These are phyloP conservation scores for Botia almorhae DNA, from an alignment of 2,797 vertebrate species.

Conservation along the genomic window DNA sequence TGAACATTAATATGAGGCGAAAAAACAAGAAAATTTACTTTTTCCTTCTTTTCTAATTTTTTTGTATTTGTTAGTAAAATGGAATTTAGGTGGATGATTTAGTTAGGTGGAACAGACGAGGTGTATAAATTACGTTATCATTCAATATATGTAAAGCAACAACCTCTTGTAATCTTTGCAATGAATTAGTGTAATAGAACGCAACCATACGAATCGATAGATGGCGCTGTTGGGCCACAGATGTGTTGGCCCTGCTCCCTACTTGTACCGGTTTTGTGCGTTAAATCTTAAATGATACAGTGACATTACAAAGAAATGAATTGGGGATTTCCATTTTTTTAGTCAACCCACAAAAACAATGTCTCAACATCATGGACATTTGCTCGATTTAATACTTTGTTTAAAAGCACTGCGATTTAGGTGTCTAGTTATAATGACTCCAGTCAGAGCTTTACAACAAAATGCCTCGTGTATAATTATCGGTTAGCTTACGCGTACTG, in stretches of 20 bases:
- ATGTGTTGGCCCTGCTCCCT: conserved; percentile 57
- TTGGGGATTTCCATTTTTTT: background rate
- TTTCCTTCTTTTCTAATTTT: background rate
- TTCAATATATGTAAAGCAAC: background rate
- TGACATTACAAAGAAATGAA: background rate
- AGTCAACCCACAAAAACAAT: background rate
- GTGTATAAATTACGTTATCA: background rate
- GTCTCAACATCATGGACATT: background rate
- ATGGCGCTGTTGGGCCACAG: conserved; percentile 74
- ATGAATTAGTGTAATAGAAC: background rate
- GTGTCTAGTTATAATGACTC: background rate
- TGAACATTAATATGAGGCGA: background rate
- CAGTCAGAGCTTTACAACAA: background rate
- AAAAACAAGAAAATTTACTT: background rate
- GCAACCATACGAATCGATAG: conserved; percentile 61
- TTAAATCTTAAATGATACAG: background rate
- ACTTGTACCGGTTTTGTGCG: background rate
- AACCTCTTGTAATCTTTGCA: background rate
- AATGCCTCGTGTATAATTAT: background rate
- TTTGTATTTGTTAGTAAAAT: background rate
- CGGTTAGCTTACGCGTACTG: background rate
- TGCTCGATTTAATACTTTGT: background rate
- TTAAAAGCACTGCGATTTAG: background rate
- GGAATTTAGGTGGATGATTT: background rate
- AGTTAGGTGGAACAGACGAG: background rate